Evolutionary conservation across 1,140 invertebrate species (phyloP).

Genomic region (Heliothis virescens): DNA sequence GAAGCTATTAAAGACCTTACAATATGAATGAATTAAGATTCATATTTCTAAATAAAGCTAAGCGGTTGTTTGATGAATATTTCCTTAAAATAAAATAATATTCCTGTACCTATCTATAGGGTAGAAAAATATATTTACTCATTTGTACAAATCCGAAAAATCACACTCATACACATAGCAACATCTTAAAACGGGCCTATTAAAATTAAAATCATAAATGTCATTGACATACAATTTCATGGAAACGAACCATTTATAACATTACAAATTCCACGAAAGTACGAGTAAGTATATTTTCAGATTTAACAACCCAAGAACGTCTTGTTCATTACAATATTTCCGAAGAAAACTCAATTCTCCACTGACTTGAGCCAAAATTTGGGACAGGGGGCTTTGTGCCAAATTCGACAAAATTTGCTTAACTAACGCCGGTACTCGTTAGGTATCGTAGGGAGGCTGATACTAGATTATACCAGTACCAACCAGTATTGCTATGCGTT

Average conservation of each 20-base stretch:
- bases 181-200: no score
- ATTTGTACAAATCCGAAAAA: no score
- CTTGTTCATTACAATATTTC: neutral
- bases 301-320: neutral
- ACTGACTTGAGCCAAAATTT: conserved; percentile 29
- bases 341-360: conserved; percentile 18
- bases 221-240: no score
- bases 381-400: conserved; percentile 27
- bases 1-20: no score
- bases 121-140: no score
- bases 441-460: conserved; percentile 11
- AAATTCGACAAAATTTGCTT: conserved; percentile 49
- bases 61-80: no score
- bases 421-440: conserved; percentile 49
- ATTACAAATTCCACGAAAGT: neutral
- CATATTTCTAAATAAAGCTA: no score
- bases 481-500: conserved; percentile 2
- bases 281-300: neutral
- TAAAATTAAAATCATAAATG: no score
- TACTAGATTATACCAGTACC: conserved; percentile 24
- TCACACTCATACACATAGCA: no score
- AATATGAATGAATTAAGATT: no score
- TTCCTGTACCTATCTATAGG: no score
- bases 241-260: neutral
- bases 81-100: no score